Percentiles rank a stretch among this genome's conserved stretches.
Conservation (phyloP, 2,113 vertebrate species). For the Archocentrus centrarchus region DNA sequence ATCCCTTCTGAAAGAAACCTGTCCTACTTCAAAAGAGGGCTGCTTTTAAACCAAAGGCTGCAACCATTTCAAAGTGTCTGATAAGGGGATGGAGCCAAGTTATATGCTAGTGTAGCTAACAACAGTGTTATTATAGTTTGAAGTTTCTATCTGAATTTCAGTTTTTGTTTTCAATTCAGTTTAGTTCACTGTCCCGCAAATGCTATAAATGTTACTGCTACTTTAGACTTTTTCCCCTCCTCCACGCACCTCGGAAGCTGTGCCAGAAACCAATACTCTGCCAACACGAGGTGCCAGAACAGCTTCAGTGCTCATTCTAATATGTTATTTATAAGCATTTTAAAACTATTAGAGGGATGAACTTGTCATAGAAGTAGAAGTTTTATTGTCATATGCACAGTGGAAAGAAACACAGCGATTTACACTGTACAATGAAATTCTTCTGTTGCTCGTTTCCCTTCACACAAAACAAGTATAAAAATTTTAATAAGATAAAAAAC, state of each 20-base stretch:
- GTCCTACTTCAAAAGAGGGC: neutral
- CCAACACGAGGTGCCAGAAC: neutral
- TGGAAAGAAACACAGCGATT: neutral
- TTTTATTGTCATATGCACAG: neutral
- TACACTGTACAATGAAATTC: neutral
- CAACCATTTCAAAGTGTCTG: neutral
- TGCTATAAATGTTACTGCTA: neutral
- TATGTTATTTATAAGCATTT: conserved; percentile 7
- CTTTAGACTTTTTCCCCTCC: conserved; percentile 1
- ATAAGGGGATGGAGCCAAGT: neutral
- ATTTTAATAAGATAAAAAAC: neutral
- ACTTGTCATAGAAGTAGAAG: neutral
- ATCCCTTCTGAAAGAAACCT: neutral
- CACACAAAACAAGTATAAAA: neutral
- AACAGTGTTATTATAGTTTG: neutral
- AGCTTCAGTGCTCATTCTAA: neutral
- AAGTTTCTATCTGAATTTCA: neutral
- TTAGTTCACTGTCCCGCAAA: neutral
- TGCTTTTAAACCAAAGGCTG: neutral
- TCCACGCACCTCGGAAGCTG: neutral
- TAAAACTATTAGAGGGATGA: neutral
- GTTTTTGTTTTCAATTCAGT: neutral
- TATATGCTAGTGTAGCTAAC: neutral
- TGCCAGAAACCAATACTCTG: neutral
- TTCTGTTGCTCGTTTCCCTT: neutral